Evolutionary conservation across 2,797 vertebrate genomes (phyloP), one percentile per base, ranked within the genome.

Genomic region (Aulostomus chinensis): DNA sequence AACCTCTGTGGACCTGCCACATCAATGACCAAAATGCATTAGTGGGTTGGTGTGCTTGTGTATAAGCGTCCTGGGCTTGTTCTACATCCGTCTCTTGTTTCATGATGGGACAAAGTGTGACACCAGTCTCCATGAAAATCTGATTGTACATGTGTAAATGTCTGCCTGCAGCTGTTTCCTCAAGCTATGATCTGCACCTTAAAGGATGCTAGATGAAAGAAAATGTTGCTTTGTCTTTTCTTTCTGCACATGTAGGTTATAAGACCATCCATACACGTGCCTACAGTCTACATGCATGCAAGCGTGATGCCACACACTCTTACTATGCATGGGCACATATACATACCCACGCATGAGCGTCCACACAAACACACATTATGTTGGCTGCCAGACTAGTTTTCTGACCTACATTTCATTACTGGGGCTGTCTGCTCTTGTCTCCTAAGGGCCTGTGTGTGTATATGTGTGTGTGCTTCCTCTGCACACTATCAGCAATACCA

Each of bases 351-450:
- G 36, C 11, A 38, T 38, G 7, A 22, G 10, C 13, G 34, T 3
- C 1, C 2, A 40, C 2, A 16, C 33, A 28, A 49, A 41, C 35
- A 37, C 30, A 50, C 65, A 54, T 22, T 76, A 79, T 78, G 77
- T 33, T 64, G n/a, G 35, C 55, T 58, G 61, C 53, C 47, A 47
- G 25, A 9, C 48, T 71, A 50, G 42, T 63, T 75, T 61, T 38
- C 66, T 87, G 83, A 81, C 81, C 85, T 82, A 84, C 54, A 84
- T 84, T 78, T 80, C 53, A 68, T 32, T 61, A 76, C 62, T 57
- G 74, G 65, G 14, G 40, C 55, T 70, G 80, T 80, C 77, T 79
- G 71, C 39, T 35, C 29, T 4, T 47, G 46, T 72, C 61, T 77
- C 56, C 49, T 57, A 30, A 52, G 74, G 65, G 56, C 38, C 38